phyloP scores from a whole-genome alignment of 2,888 invertebrate genomes.

The Eremobia ochroleuca region DNA sequence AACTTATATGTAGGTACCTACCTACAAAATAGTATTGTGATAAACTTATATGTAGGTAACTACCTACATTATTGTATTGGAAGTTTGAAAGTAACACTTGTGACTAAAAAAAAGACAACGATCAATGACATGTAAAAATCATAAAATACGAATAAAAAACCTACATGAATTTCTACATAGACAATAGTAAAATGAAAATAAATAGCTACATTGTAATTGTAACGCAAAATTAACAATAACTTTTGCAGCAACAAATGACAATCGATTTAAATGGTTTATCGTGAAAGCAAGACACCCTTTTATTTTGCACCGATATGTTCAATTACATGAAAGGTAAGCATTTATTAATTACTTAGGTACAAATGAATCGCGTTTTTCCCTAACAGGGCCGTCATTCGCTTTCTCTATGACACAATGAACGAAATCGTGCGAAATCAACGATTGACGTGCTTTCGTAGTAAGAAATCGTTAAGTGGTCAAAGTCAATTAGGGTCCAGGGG shows the following conservation, averaged over 20 bases:
- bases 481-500: no score
- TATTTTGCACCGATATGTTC: neutral
- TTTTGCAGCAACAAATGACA: neutral
- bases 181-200: neutral
- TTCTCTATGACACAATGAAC: no score
- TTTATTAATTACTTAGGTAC: slow-evolving; percentile 13
- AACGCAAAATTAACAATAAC: neutral
- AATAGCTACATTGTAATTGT: neutral
- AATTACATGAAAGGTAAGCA: neutral
- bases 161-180: neutral
- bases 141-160: neutral
- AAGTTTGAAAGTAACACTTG: neutral
- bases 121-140: neutral
- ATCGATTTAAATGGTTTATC: neutral
- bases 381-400: no score
- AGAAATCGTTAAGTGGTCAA: no score
- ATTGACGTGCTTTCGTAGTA: no score
- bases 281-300: slow-evolving; percentile 14
- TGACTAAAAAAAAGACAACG: neutral
- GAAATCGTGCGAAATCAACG: no score
- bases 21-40: neutral
- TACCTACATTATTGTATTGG: neutral
- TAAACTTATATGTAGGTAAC: neutral
- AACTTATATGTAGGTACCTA: neutral
- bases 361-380: neutral